phyloP scores from a whole-genome alignment of 2,113 vertebrate genomes.

The Poeciliopsis prolifica region DNA sequence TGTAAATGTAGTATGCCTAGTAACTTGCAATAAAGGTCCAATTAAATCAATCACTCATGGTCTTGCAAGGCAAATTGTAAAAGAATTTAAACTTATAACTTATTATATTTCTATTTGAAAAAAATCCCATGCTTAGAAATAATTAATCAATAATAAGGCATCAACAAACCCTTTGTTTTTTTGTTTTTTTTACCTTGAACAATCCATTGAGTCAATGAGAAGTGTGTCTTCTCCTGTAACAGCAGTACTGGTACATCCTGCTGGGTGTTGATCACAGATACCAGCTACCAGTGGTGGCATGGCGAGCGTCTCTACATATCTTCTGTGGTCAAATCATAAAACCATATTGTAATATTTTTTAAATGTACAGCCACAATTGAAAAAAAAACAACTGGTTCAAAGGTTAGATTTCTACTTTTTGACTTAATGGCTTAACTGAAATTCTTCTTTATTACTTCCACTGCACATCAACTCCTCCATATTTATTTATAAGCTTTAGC shows the following conservation, averaged over 20 bases:
- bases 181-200: background rate
- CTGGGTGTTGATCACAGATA: background rate
- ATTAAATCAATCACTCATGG: too few species aligned
- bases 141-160: background rate
- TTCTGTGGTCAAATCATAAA: background rate
- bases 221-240: background rate
- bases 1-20: too few species aligned
- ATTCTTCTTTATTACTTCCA: background rate
- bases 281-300: background rate
- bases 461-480: background rate
- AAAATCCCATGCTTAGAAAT: too few species aligned
- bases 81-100: too few species aligned
- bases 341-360: background rate
- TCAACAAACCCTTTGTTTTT: background rate
- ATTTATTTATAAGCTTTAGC: constrained; percentile 31
- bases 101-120: background rate
- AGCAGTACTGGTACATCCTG: background rate
- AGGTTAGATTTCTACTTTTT: background rate
- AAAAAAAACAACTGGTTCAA: background rate
- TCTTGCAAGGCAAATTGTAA: too few species aligned
- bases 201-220: background rate
- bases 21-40: too few species aligned
- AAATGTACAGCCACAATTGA: background rate
- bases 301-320: too few species aligned
- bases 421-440: background rate